Base-by-base conservation (phyloP, 2,888 invertebrate genomes). In the Drosophila subquinaria region DNA sequence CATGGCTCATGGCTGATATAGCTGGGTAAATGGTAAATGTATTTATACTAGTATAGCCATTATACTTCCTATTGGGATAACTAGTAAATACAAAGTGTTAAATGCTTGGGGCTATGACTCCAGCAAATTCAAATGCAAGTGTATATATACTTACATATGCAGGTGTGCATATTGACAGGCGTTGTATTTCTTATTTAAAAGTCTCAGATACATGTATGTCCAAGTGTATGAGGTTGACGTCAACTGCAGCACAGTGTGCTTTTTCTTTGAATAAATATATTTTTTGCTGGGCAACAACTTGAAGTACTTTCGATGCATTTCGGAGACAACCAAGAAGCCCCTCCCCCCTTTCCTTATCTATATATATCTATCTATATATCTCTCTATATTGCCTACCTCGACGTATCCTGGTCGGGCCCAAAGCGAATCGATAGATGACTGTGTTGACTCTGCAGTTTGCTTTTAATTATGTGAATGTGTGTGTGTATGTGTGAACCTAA, bases 211-310 rank as follows among this genome's bases (percentile, higher is more conserved):
- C 53, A 43, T 55, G 27, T 55, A 27, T 48, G 36, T n/a, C n/a
- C n/a, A n/a, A n/a, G n/a, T n/a, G n/a, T n/a, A n/a, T n/a, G n/a
- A n/a, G n/a, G n/a, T n/a, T n/a, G n/a, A n/a, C n/a, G n/a, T n/a
- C 61, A 62, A 15, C 17, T 20, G 20, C 35, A 23, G 20, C 43
- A 51, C 61, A 73, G 60, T 73, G 69, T 74, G 72, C 82, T 86
- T 88, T 82, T 88, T 88, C 88, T 84, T 88, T 82, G 83, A 80
- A 84, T 86, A 82, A 88, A 83, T 85, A 85, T 88, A n/a, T 79
- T 77, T 66, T 56, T 56, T 36, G 63, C 63, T 63, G 36, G 51
- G 62, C 77, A 79, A 64, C 78, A 59, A 74, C 50, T 68, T 63
- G 67, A 75, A 72, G 73, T 53, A 61, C 76, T 69, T 56, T 38